A percentile compares a stretch with the other conserved stretches of the same genome.
phyloP scores from a whole-genome alignment of 2,797 vertebrate genomes.

The Liasis olivaceus region DNA sequence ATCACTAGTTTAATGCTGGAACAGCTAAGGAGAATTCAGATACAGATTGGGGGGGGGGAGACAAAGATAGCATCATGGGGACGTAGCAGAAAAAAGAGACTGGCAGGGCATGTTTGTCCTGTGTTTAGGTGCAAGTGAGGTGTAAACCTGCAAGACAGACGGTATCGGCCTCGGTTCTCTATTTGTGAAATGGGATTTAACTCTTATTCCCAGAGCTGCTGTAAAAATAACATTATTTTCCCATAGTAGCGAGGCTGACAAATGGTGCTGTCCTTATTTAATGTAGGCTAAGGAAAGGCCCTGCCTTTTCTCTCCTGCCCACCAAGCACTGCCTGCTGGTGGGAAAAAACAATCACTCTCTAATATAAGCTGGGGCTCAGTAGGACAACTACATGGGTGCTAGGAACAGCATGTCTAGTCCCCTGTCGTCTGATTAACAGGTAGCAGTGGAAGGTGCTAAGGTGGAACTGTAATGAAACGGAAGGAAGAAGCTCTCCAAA shows the following conservation, averaged over 20 bases:
- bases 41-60: not conserved
- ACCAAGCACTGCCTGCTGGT: not conserved
- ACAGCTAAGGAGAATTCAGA: not conserved
- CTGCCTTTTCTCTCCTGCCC: not conserved
- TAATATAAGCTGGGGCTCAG: not conserved
- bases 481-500: not conserved
- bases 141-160: not conserved
- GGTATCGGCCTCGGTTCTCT: not conserved
- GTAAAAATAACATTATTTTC: not conserved
- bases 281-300: not conserved
- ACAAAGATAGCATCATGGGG: not conserved
- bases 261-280: not conserved
- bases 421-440: not conserved
- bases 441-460: not conserved
- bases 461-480: not conserved
- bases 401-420: not conserved
- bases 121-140: not conserved
- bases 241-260: not conserved
- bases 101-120: not conserved
- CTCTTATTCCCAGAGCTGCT: not conserved
- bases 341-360: not conserved
- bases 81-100: not conserved
- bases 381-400: not conserved
- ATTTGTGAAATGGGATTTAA: slow-evolving; percentile 2
- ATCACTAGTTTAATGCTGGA: not conserved